These are phyloP conservation scores for Bolinopsis microptera DNA, from an alignment of 37 sponge, comb jelly and placozoan genomes.

Conservation along the genomic window DNA sequence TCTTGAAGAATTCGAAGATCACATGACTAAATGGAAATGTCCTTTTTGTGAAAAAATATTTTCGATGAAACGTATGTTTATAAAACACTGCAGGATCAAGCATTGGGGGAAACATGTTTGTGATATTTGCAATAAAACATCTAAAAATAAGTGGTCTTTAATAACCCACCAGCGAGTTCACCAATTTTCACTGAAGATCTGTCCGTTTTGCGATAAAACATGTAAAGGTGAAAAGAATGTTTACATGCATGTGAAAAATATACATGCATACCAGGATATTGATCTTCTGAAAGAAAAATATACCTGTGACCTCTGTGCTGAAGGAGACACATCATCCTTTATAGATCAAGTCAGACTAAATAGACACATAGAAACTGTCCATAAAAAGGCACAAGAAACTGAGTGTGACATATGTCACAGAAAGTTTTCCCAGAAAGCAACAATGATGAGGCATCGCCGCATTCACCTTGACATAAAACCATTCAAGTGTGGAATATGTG, in stretches of 20 bases:
- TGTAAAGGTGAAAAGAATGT: not conserved
- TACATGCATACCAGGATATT: not conserved
- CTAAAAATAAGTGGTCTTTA: not conserved
- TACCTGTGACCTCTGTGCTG: not conserved
- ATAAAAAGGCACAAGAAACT: not conserved
- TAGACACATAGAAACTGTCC: not conserved
- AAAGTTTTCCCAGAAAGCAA: constrained; percentile 23
- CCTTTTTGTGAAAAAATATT: constrained; percentile 27
- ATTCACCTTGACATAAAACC: constrained; percentile 47
- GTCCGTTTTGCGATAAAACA: not conserved
- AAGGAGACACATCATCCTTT: not conserved
- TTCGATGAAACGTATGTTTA: not conserved
- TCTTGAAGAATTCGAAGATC: not conserved
- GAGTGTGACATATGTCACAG: not conserved
- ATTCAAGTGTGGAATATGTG: constrained; percentile 29
- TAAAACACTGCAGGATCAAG: not conserved
- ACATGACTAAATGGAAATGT: constrained; percentile 41
- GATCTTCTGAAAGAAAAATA: not conserved
- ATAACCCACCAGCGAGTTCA: not conserved
- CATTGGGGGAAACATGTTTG: not conserved
- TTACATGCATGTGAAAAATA: not conserved
- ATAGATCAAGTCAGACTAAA: not conserved
- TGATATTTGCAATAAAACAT: not conserved
- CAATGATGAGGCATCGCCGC: constrained; percentile 40
- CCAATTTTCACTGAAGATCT: not conserved